Evolutionary conservation across 2,113 vertebrate species (phyloP).

Genomic region (Prietella phreatophila): DNA sequence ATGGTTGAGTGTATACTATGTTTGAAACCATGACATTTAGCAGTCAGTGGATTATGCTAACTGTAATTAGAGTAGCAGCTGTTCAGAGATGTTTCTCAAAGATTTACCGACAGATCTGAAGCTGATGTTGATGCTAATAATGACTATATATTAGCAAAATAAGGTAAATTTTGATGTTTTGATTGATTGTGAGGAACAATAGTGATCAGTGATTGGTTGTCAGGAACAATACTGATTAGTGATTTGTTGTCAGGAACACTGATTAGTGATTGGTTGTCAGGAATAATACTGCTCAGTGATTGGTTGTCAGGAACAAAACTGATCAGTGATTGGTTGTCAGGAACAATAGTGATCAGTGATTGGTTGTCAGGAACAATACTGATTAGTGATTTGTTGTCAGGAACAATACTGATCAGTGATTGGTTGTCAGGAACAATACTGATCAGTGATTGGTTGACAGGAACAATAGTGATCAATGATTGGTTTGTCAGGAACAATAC

Average conservation of each 20-base stretch:
- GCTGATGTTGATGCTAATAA: not conserved
- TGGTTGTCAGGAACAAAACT: not conserved
- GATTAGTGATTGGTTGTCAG: not conserved
- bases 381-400: not conserved
- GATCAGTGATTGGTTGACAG: not conserved
- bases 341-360: not conserved
- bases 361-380: not conserved
- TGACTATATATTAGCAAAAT: not conserved
- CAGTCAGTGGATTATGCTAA: not conserved
- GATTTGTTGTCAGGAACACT: not conserved
- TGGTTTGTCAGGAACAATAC: not conserved
- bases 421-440: not conserved
- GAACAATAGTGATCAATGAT: not conserved
- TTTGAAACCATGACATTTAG: not conserved
- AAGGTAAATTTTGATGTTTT: not conserved
- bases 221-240: not conserved
- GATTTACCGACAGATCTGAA: not conserved
- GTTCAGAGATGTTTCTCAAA: not conserved
- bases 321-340: not conserved
- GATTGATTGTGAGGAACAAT: no score
- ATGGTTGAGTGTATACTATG: not conserved
- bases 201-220: not conserved
- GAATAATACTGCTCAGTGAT: not conserved
- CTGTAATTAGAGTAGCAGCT: not conserved
- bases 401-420: not conserved